phyloP scores from a whole-genome alignment of 2,797 vertebrate genomes.

The Otolemur crassicaudatus region DNA sequence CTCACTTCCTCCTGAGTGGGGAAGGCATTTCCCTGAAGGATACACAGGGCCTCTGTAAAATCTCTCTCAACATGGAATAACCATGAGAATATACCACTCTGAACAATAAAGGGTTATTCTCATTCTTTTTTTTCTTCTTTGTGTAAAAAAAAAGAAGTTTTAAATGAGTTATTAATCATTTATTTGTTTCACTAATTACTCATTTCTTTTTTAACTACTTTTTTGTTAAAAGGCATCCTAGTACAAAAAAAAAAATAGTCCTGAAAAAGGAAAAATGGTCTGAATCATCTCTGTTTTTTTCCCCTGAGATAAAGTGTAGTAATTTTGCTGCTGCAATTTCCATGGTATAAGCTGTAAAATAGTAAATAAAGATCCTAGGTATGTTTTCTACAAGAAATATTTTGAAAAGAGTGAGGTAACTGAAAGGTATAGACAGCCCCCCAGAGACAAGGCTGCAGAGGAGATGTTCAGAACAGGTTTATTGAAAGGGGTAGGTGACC shows the following conservation, averaged over 20 bases:
- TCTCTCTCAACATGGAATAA: neutral
- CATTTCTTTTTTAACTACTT: conserved; percentile 65
- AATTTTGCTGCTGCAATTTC: neutral
- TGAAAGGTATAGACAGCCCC: too few relatives aligned
- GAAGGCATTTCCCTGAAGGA: neutral
- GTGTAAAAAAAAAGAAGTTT: conserved; percentile 36
- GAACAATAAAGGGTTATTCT: conserved; percentile 50
- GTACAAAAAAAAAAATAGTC: neutral
- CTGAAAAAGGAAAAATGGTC: neutral
- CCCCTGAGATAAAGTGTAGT: neutral
- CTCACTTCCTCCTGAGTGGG: neutral
- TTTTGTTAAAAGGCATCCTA: conserved; percentile 58
- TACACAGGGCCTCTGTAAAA: neutral
- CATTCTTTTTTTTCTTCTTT: neutral
- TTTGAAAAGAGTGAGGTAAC: neutral
- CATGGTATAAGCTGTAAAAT: neutral
- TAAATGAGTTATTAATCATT: conserved; percentile 65
- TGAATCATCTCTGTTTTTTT: neutral
- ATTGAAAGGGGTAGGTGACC: too few relatives aligned
- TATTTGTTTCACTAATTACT: conserved; percentile 60
- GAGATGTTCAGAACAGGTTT: too few relatives aligned
- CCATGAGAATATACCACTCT: neutral
- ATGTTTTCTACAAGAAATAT: neutral
- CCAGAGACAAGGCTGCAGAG: too few relatives aligned
- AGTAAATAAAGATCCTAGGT: neutral